phyloP scores from a whole-genome alignment of 2,888 invertebrate species.

The Plagiodera versicolora region DNA sequence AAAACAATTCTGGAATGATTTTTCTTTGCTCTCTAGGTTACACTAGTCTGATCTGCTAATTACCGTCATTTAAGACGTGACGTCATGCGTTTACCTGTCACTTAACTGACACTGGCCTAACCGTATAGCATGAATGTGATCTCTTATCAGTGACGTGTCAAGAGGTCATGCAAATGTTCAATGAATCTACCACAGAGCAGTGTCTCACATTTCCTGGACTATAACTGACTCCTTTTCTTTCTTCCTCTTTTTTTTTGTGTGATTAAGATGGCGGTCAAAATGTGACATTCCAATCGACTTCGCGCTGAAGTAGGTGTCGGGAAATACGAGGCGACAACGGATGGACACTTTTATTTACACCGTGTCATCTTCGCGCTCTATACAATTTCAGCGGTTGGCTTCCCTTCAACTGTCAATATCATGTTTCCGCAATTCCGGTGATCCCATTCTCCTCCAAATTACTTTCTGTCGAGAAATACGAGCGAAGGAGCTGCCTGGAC shows the following conservation, averaged over 20 bases:
- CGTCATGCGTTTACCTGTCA: no score
- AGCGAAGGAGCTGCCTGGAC: neutral
- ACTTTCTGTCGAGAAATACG: constrained; percentile 10
- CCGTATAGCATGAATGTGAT: no score
- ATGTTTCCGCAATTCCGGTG: constrained; percentile 16
- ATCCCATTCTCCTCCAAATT: constrained; percentile 19
- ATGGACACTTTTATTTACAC: constrained; percentile 24
- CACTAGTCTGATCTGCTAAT: no score
- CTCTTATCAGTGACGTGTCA: no score
- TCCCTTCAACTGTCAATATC: constrained; percentile 23
- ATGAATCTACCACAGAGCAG: no score
- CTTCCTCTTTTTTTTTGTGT: neutral
- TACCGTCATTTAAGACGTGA: no score
- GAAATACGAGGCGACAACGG: constrained; percentile 14
- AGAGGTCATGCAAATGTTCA: no score
- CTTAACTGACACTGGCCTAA: no score
- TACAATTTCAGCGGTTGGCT: constrained; percentile 18
- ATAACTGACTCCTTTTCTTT: neutral
- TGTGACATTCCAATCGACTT: constrained; percentile 11
- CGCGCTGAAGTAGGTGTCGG: neutral
- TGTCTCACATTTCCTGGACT: neutral
- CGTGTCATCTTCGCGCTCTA: constrained; percentile 13
- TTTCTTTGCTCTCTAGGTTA: no score
- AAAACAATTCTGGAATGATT: no score
- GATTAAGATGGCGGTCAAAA: neutral